Base-by-base conservation (phyloP, 2,797 vertebrate genomes). In the Scleropages formosus region DNA sequence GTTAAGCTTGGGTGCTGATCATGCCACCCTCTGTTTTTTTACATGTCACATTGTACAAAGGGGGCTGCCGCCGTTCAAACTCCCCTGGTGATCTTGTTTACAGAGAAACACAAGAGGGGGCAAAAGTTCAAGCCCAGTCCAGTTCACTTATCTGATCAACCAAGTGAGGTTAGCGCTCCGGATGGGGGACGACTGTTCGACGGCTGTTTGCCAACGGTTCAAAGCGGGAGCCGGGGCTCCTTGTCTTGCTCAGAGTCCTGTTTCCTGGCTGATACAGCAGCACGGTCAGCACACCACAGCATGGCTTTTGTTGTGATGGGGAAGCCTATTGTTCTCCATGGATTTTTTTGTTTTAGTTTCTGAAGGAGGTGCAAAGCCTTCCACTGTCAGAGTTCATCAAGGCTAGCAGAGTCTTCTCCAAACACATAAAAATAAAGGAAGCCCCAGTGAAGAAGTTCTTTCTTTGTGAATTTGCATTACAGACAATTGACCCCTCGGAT, bases 21-120 rank as follows among this genome's bases (percentile, higher is more conserved):
- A 78, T 53, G 67, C 78, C 73, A 75, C 49, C 31, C 49, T 27
- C 73, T 20, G 73, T 24, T 47, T 72, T n/a, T 78, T 51, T 47
- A 72, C 49, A 51, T 18, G 46, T 27, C 59, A n/a, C 27, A 24
- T 22, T 26, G 44, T 26, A 39, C 46, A 39, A 63, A 69, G 22
- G 44, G 16, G 64, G 31, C 13, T 31, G 18, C 31, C 31, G 27
- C 31, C 9, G 31, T 67, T n/a, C 20, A 26, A 10, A 20, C 18
- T 20, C 22, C 31, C n/a, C n/a, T 7, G 26, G 13, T 16, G 8
- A 9, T n/a, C 62, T 24, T 31, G 62, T 65, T 65, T 65, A 74
- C 39, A 66, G 46, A 31, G 47, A 22, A 46, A 20, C 59, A 24
- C 4, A 4, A 46, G 59, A 51, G 60, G 64, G 62, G 60, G 24